Evolutionary conservation across 2,888 invertebrate species (phyloP), one percentile per base, ranked within the genome.

Genomic region (Meteorus cinctellus): DNA sequence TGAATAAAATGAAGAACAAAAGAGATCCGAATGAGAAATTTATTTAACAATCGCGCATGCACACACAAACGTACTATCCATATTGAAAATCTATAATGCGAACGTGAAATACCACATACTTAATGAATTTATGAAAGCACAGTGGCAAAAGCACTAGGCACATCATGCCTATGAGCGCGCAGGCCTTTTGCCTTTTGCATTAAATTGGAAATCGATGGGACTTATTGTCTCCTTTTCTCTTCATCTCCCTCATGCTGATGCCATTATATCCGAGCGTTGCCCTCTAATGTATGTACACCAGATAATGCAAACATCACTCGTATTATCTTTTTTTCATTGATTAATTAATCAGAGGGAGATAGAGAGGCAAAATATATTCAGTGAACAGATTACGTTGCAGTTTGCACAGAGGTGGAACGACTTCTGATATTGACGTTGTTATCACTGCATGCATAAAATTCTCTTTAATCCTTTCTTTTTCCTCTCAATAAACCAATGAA

Each of bases 121-220:
- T 41, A 41, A 41, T 41, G 41, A 41, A 41, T 41, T 41, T 41
- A 41, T 41, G 12, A 41, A 41, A 12, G 41, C 12, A 41, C 41
- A 41, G 12, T 41, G 8, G 41, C 12, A 41, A 41, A 41, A 41
- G 41, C 41, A 41, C 41, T 41, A 12, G 41, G 8, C 41, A 41
- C n/a, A 65, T 65, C 19, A 19, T 19, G 19, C n/a, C 1, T 8
- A 8, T 24, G 71, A 48, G 41, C 63, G 69, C 69, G 74, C 74
- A 77, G 19, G 55, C 5, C 19, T 55, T 55, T 55, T 55, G 72
- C 27, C 63, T 70, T 71, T 74, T 65, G 34, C 59, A 34, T 71
- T 55, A 72, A 80, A 80, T 80, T 76, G 80, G 77, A 78, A 79
- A 80, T 80, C 80, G 77, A 80, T 80, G 45, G 41, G 31, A 55